Base-by-base conservation (phyloP, 1,140 invertebrate species). In the Babylonia areolata region DNA sequence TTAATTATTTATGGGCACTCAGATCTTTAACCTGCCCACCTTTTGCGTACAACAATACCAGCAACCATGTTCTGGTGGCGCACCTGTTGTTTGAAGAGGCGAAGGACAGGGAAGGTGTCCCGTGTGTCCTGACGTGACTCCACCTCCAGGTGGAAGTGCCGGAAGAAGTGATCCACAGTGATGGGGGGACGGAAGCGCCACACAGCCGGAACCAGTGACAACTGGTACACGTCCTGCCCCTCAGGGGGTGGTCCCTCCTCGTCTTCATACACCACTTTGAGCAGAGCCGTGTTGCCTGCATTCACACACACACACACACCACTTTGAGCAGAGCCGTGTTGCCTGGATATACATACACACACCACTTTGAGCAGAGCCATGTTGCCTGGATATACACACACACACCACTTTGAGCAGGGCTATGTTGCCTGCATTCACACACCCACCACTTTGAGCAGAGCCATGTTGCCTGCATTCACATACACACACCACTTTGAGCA, bases 181-280 rank as follows among this genome's bases (percentile, higher is more conserved):
- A 88, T 85, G 54, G 51, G 77, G n/a, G 80, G 51, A 5, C 84
- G 46, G 71, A 85, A 88, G n/a, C 84, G 33, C 87, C 87, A 88
- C 31, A 92, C 88, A n/a, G 86, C 71, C 1, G 88, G 86, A 42
- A 85, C 84, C 15, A 87, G 28, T 3, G 82, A 39, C 31, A 89
- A 84, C 33, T 46, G 17, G 5, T 73, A n/a, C 0, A 84, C 31
- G 69, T 81, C 73, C 5, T 31, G 64, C 3, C 33, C n/a, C 20
- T 64, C 81, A 37, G 79, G 1, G 2, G 51, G 20, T 35, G 46
- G 46, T n/a, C n/a, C n/a, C 5, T 40, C 42, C 11, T 80, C 85
- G n/a, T 91, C 89, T 77, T 91, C 90, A 87, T 89, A 90, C 40
- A 91, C n/a, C 39, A 89, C 31, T 33, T 86, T 85, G 77, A 90